A percentile compares a stretch with the other conserved stretches of the same genome.
Evolutionary conservation across 2,113 vertebrate genomes (phyloP).

Genomic region (Aramus guarauna): DNA sequence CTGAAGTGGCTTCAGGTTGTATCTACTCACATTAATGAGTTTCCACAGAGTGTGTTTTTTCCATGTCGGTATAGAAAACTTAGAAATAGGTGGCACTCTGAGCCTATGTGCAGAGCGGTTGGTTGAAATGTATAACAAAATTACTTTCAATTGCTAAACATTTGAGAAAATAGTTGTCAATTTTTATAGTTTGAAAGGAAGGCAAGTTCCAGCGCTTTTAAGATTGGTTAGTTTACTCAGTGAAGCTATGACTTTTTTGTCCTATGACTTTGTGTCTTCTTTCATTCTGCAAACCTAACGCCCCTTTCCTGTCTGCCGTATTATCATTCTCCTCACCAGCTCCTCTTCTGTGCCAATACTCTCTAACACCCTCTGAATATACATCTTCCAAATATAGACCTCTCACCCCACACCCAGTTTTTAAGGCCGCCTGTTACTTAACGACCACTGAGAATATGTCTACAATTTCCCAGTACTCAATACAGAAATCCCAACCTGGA

Average conservation of each 20-base stretch:
- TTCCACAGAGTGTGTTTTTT: not conserved
- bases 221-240: not conserved
- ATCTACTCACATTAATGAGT: not conserved
- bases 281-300: not conserved
- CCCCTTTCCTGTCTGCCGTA: not conserved
- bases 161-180: not conserved
- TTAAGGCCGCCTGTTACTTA: not conserved
- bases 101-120: rapidly evolving
- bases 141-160: not conserved
- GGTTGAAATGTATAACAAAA: not conserved
- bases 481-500: not conserved
- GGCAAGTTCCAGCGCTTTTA: not conserved
- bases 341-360: not conserved
- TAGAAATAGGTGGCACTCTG: not conserved
- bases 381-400: not conserved
- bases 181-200: not conserved
- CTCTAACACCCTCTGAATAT: not conserved
- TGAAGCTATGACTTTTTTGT: not conserved
- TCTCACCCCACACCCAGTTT: not conserved
- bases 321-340: not conserved
- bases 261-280: not conserved
- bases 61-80: not conserved
- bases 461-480: not conserved
- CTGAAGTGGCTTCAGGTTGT: not conserved
- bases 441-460: not conserved